These are phyloP conservation scores for Hippopotamus amphibius DNA, from an alignment of 2,113 vertebrate species.

Conservation along the genomic window DNA sequence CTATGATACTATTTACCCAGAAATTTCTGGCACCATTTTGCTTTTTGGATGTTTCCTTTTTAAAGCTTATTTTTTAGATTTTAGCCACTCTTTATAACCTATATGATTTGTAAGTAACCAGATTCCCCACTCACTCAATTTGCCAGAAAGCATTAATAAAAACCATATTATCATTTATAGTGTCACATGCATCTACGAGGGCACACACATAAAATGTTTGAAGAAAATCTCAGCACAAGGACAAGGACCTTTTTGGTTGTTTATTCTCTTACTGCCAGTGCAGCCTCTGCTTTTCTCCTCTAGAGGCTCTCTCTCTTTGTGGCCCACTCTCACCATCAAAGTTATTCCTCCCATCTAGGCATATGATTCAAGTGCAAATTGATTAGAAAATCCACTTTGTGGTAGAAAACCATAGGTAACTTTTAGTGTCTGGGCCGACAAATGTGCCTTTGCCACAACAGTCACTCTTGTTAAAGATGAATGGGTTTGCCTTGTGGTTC, in stretches of 20 bases:
- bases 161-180: not conserved
- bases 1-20: conserved; percentile 7
- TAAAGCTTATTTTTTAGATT: not conserved
- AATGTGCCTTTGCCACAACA: not conserved
- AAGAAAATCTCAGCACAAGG: not conserved
- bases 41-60: not conserved
- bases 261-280: not conserved
- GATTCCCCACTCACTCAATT: not conserved
- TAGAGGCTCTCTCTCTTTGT: not conserved
- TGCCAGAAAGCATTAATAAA: not conserved
- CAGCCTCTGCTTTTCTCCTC: not conserved
- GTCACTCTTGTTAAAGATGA: not conserved
- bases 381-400: not conserved
- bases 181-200: rapidly evolving
- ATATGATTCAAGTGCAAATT: not conserved
- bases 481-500: not conserved
- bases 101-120: not conserved
- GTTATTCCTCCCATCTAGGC: not conserved
- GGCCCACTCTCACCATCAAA: not conserved
- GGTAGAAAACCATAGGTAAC: not conserved
- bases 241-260: not conserved
- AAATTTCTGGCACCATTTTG: conserved; percentile 27
- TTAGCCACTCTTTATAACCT: not conserved
- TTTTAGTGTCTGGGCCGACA: not conserved
- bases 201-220: not conserved